Base-by-base conservation (phyloP, 2,888 invertebrate species). In the Synergus gifuensis region DNA sequence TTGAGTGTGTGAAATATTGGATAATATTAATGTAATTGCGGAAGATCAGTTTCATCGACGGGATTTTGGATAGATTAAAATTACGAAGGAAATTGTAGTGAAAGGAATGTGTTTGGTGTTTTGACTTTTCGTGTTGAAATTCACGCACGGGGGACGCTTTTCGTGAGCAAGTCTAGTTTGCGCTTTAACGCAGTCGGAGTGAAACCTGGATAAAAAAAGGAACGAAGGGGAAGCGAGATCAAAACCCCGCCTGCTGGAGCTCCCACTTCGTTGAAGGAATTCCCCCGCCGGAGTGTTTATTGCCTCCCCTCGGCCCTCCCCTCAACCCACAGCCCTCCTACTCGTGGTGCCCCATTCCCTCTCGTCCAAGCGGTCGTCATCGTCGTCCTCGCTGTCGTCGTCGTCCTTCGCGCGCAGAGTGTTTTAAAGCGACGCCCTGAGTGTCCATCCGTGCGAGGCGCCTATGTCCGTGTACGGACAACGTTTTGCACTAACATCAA, bases 381-480 rank as follows among this genome's bases (percentile, higher is more conserved):
- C 78, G 54, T 62, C 77, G 63, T 76, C 78, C 63, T 79, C 36
- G 82, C 84, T 84, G 82, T 83, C 83, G 79, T 85, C 83, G 84
- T 86, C 87, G 86, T 88, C 89, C 89, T 91, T 91, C 90, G 90
- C 90, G 87, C 91, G 88, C 83, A 85, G 88, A 90, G 91, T 91
- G 91, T 91, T 73, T 73, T 86, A 88, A 86, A 88, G 87, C 89
- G 88, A 90, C 90, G 90, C 89, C 89, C 87, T 84, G 83, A 87
- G 87, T 88, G 89, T 90, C 88, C 86, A 85, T 86, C 84, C 83
- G 83, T 84, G 83, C 83, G 66, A 82, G 82, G 82, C 79, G 83
- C 81, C 77, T 79, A 81, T 80, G 80, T 78, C 60, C 44, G 77
- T 77, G 77, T 67, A 42, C 40, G 49, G 44, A 14, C 58, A 66